Evolutionary conservation across 2,888 invertebrate species (phyloP).

Genomic region (Drosophila formosana): DNA sequence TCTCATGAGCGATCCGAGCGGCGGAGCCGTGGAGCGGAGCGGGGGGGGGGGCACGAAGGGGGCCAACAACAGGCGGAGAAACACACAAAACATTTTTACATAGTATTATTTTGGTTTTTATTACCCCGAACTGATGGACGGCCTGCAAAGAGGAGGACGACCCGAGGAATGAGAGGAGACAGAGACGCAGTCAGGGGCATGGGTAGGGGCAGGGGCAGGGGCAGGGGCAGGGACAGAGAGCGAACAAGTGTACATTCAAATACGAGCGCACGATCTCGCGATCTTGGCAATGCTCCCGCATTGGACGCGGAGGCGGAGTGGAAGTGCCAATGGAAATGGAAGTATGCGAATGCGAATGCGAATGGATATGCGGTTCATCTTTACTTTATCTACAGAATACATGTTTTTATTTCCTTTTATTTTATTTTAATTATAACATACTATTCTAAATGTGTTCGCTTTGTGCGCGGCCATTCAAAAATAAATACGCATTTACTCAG

Average conservation of each 20-base stretch:
- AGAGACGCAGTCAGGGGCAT: slow-evolving; percentile 1
- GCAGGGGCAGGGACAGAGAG: slow-evolving; percentile 4
- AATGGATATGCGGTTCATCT: slow-evolving; percentile 47
- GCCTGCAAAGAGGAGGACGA: slow-evolving; percentile 2
- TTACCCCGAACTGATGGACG: slow-evolving; percentile 51
- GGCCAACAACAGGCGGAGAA: slow-evolving; percentile 26
- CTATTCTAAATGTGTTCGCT: slow-evolving; percentile 21
- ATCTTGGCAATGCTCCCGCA: slow-evolving; percentile 32
- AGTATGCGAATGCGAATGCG: slow-evolving; percentile 15
- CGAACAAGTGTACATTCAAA: slow-evolving; percentile 70
- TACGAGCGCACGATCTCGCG: slow-evolving; percentile 52
- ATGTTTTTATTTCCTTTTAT: slow-evolving; percentile 44
- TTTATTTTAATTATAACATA: slow-evolving; percentile 66
- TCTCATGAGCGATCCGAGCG: slow-evolving; percentile 6
- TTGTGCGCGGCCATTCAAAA: slow-evolving; percentile 46
- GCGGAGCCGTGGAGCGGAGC: background rate
- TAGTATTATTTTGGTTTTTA: slow-evolving; percentile 77
- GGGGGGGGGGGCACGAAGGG: slow-evolving; percentile 6
- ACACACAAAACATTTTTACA: slow-evolving; percentile 76
- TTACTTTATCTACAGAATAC: slow-evolving; percentile 34
- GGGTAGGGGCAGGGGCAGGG: background rate
- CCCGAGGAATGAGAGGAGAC: background rate
- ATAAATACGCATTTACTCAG: slow-evolving; percentile 20
- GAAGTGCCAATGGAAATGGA: slow-evolving; percentile 12
- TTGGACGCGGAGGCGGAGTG: slow-evolving; percentile 12